Percentiles rank a stretch among this genome's conserved stretches.
These are phyloP conservation scores for Corvus moneduloides DNA, from an alignment of 2,113 vertebrate genomes.

Conservation along the genomic window DNA sequence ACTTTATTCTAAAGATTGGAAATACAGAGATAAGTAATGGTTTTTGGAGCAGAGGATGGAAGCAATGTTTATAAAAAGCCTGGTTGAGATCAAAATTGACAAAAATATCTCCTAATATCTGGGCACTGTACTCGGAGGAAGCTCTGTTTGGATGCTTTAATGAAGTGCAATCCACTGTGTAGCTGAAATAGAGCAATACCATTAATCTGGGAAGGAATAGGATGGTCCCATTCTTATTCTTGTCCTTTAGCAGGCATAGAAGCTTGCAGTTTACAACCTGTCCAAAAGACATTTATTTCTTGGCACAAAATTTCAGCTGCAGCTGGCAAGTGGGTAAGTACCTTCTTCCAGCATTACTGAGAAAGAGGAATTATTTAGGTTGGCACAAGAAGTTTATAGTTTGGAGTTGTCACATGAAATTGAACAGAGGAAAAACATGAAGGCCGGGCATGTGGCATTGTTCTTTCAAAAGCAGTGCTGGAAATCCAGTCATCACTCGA, in stretches of 20 bases:
- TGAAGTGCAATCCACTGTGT: not conserved
- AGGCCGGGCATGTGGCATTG: not conserved
- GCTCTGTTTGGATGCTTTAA: not conserved
- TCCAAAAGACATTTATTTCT: conserved; percentile 53
- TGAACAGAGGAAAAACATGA: not conserved
- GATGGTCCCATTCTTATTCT: not conserved
- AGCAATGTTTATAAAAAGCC: not conserved
- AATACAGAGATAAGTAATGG: not conserved
- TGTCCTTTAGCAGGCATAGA: not conserved
- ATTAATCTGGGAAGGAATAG: not conserved
- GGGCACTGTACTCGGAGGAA: not conserved
- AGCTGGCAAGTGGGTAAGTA: conserved; percentile 40
- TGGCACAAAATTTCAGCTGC: conserved; percentile 38
- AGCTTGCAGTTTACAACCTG: conserved; percentile 45
- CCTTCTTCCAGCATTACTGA: conserved; percentile 9
- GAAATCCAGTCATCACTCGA: not conserved
- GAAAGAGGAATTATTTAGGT: conserved; percentile 51
- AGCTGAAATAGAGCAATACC: not conserved
- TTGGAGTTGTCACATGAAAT: conserved; percentile 30
- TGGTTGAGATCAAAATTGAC: not conserved
- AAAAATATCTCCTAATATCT: not conserved
- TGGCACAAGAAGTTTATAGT: conserved; percentile 49
- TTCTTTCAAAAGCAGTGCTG: not conserved
- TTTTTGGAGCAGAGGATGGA: not conserved
- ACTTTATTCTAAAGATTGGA: not conserved